Base-by-base conservation (phyloP, 2,888 invertebrate species). In the Phortica magna region DNA sequence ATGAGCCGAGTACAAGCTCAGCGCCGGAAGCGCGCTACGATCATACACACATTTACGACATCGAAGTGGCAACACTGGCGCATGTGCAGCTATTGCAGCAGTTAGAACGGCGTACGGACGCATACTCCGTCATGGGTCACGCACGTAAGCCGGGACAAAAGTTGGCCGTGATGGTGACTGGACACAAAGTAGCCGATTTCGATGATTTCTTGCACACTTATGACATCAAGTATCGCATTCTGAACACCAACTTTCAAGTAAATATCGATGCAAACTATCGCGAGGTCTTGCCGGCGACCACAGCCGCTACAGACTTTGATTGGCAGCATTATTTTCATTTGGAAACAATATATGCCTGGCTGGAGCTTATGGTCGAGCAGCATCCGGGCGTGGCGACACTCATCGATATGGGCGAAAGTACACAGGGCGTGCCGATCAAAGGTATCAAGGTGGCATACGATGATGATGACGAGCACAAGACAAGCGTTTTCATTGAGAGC, bases 401-500 rank as follows among this genome's bases (percentile, higher is more conserved):
- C 0, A 67, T 93, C 3, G 88, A 91, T 41, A 92, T 92, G 79
- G 94, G 94, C 6, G 77, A 80, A 1, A 92, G 93, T 41, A 92
- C 91, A 53, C 93, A 94, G 88, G 93, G 93, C 0, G 82, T 93
- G 53, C 88, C 92, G 48, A 93, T 93, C 19, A 88, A 90, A 59
- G 93, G 93, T 6, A 90, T 93, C 1, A 91, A 90, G 74, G 79
- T 93, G 0, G 91, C 92, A 1, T 92, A 88, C n/a, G n/a, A n/a
- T 73, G 41, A 12, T 14, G 19, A 3, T 19, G 4, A 19, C 12
- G 2, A 4, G 7, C n/a, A 39, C 41, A 91, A 92, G 61, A 91
- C 91, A 39, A 91, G 89, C 3, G 91, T 93, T 1, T 93, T 93
- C 83, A 83, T 94, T 3, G 93, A 94, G 84, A 92, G 90, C 71